These are phyloP conservation scores for Botia kubotai DNA, from an alignment of 2,797 vertebrate species.

Conservation along the genomic window DNA sequence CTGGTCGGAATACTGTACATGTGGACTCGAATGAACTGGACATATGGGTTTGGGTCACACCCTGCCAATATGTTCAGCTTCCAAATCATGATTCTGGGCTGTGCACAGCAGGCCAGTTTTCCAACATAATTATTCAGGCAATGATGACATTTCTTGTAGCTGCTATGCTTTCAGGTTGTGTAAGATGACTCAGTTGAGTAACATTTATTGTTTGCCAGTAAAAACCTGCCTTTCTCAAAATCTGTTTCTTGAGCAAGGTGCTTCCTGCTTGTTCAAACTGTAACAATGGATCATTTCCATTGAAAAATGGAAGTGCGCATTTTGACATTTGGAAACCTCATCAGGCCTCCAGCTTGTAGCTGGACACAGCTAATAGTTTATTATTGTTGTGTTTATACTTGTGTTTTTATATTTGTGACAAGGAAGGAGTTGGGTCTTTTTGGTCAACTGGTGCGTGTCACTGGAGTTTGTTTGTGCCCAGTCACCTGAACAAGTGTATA, in stretches of 20 bases:
- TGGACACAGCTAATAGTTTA: not conserved
- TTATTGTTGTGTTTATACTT: not conserved
- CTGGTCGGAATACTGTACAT: slow-evolving; percentile 42
- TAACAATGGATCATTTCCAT: slow-evolving; percentile 82
- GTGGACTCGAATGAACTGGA: slow-evolving; percentile 42
- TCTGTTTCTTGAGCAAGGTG: slow-evolving; percentile 77
- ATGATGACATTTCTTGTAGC: slow-evolving; percentile 30
- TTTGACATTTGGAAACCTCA: slow-evolving; percentile 77
- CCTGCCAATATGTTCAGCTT: slow-evolving; percentile 24
- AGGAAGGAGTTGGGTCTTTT: not conserved
- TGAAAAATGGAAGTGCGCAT: slow-evolving; percentile 74
- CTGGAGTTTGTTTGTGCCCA: slow-evolving; percentile 23
- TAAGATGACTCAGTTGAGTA: slow-evolving; percentile 62
- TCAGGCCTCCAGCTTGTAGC: slow-evolving; percentile 59
- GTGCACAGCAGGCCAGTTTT: not conserved
- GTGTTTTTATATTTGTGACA: not conserved
- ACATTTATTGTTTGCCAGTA: slow-evolving; percentile 57
- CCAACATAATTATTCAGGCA: slow-evolving; percentile 32
- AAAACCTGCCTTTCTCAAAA: slow-evolving; percentile 63
- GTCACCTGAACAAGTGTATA: slow-evolving; percentile 20
- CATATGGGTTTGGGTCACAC: slow-evolving; percentile 51
- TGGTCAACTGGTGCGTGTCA: not conserved
- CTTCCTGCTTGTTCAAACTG: slow-evolving; percentile 73
- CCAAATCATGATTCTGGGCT: slow-evolving; percentile 14
- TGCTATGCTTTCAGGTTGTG: slow-evolving; percentile 40